phyloP scores from a whole-genome alignment of 2,888 invertebrate genomes.

The Calliopum simillimum region DNA sequence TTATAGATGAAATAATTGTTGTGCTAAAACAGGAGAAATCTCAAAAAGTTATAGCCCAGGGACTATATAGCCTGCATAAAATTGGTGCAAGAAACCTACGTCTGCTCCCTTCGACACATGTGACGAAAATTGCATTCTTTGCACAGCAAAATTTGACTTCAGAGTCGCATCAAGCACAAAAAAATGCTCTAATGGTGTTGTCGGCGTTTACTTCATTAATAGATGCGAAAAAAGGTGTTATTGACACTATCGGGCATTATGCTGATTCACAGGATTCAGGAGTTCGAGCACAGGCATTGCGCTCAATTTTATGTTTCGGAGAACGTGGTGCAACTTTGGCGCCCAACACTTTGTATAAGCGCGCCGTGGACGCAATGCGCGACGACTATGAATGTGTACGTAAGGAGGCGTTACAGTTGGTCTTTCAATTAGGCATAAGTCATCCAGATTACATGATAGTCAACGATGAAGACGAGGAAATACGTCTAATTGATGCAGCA shows the following conservation, averaged over 20 bases:
- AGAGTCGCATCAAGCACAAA: conserved; percentile 64
- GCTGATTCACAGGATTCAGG: conserved; percentile 90
- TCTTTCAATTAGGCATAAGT: conserved; percentile 86
- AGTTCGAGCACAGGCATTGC: conserved; percentile 89
- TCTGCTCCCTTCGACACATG: conserved; percentile 56
- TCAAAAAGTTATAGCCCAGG: conserved; percentile 66
- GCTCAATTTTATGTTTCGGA: conserved; percentile 85
- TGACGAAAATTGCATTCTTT: conserved; percentile 62
- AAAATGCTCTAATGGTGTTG: conserved; percentile 63
- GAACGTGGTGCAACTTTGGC: conserved; percentile 85
- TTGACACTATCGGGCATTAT: conserved; percentile 84
- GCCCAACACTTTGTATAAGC: conserved; percentile 71
- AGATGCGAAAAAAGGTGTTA: conserved; percentile 72
- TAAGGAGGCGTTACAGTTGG: conserved; percentile 84
- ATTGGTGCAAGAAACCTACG: conserved; percentile 59
- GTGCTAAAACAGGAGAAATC: conserved; percentile 63
- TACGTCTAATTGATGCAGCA: conserved; percentile 93
- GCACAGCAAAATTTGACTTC: conserved; percentile 63
- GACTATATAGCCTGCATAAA: conserved; percentile 62
- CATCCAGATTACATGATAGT: conserved; percentile 84
- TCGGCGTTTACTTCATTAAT: conserved; percentile 63
- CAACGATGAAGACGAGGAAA: conserved; percentile 81
- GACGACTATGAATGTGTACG: conserved; percentile 96
- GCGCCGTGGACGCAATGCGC: conserved; percentile 79
- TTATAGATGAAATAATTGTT: conserved; percentile 63